A percentile compares a stretch with the other conserved stretches of the same genome.
Conservation (phyloP, 2,113 vertebrate species). For the Pseudonaja textilis region DNA sequence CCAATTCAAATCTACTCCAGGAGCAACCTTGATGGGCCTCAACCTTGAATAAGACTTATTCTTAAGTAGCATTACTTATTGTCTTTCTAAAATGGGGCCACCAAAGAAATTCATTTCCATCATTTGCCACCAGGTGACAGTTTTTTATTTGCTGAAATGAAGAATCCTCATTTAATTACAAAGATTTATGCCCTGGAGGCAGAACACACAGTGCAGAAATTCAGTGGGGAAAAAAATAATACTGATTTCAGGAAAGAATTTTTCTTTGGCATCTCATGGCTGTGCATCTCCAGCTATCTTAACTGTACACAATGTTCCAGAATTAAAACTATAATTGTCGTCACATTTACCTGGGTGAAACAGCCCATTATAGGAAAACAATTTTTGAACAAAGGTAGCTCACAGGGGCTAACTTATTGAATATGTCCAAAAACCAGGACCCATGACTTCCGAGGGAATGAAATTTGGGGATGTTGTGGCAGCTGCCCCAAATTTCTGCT, state of each 20-base stretch:
- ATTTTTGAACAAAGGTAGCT: not conserved
- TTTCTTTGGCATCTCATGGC: not conserved
- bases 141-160: constrained; percentile 47
- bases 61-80: not conserved
- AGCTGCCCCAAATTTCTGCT: not conserved
- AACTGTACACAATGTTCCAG: constrained; percentile 2
- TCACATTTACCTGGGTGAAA: not conserved
- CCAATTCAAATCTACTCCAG: not conserved
- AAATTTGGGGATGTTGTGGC: not conserved
- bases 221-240: not conserved
- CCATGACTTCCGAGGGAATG: not conserved
- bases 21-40: not conserved
- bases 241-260: not conserved
- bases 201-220: not conserved
- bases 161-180: not conserved
- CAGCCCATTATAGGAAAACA: not conserved
- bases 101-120: not conserved
- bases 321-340: not conserved
- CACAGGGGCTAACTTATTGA: not conserved
- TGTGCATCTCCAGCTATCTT: not conserved
- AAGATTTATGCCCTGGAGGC: not conserved
- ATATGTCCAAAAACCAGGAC: not conserved
- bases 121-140: constrained; percentile 68
- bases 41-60: not conserved
- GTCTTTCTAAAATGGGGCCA: not conserved